Base-by-base conservation (phyloP, 2,888 invertebrate genomes). In the Sesamia inferens region DNA sequence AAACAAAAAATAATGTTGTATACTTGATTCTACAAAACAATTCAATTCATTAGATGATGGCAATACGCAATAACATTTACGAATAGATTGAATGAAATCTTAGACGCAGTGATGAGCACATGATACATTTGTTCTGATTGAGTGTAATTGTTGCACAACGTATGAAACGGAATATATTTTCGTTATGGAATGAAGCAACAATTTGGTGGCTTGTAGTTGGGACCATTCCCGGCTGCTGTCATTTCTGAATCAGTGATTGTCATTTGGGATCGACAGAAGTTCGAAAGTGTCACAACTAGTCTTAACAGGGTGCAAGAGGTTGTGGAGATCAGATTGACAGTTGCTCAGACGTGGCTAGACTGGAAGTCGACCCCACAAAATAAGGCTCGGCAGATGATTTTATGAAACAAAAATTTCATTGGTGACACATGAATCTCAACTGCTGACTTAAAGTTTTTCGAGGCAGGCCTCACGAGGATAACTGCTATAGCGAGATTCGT, bases 11-110 rank as follows among this genome's bases (percentile, higher is more conserved):
- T 31, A 31, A 31, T 31, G 31, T 31, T 31, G 31, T 51, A 19
- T 10, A 19, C 14, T n/a, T 62, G 24, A 5, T 63, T 73, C 73
- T 10, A 42, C 22, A 51, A 62, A 47, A 65, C 19, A 47, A 55
- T 55, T 58, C 11, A 14, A 31, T 44, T 58, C 6, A 19, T 22
- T 22, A 47, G 19, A 16, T n/a, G n/a, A 54, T 57, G 58, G 55
- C 44, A 63, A 48, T 47, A 69, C 48, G n/a, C 51, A 59, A 59
- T 31, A 44, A 65, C 63, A 74, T 68, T 73, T 22, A 47, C 39
- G 44, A 74, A 76, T 64, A 79, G 69, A 82, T 83, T 79, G 62
- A 82, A 82, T 77, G 31, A 84, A 79, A 76, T 75, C 66, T 39
- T 71, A 70, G 76, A 75, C 62, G 51, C 16, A 62, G 55, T 70